Evolutionary conservation across 2,113 vertebrate genomes (phyloP), one percentile per base, ranked within the genome.

Genomic region (Perca flavescens): DNA sequence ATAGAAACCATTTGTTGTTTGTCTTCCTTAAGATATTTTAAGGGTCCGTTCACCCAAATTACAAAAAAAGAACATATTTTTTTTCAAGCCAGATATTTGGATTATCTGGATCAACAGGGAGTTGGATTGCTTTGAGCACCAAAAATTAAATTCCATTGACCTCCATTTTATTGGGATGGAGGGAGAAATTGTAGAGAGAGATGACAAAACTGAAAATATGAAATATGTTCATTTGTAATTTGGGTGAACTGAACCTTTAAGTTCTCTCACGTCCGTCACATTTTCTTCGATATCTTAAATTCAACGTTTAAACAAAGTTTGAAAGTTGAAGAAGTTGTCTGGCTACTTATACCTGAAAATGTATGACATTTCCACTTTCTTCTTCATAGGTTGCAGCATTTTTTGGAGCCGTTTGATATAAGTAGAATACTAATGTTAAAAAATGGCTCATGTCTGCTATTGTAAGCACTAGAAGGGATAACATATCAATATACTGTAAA

Each of bases 401-500:
- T 56, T 1, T 61, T 36, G 86, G 60, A 70, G 66, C 52, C 58
- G 68, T 84, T 85, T 58, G 28, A 19, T 71, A 36, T 68, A 69
- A 52, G 75, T 79, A 63, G 34, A 79, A 78, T 53, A 58, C 40
- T 81, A 69, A 72, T 77, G 58, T 82, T 64, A 65, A 73, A 61
- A 62, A 63, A 75, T 65, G 46, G 49, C 67, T 86, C 43, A 21
- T 67, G 60, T 77, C 79, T 79, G 69, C 72, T 84, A 31, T 80
- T 84, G 57, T 71, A 66, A 82, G 81, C 74, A 75, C 64, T 84
- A 74, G 79, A 84, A 75, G 54, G 57, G 68, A 83, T 83, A 70
- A 77, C 65, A 73, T 76, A 81, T 73, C 68, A 34, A 16, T 65
- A 87, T 86, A 86, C 89, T 92, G 88, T 88, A 84, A 86, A 80